Conservation (phyloP, 1,140 invertebrate species). For the Plutomurus gul region DNA sequence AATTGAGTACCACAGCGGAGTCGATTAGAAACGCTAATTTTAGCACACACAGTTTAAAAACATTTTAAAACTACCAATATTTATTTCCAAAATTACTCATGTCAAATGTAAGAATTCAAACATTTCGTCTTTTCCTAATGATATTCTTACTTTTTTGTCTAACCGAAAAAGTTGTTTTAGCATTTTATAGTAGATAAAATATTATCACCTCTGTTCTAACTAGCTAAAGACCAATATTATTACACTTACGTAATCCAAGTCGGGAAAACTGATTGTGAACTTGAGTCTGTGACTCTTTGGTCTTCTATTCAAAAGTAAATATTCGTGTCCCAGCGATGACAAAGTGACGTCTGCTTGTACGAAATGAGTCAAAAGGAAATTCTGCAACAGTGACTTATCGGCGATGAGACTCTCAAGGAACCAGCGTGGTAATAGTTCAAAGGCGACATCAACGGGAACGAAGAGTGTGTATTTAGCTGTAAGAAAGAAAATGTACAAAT, state of each 20-base stretch:
- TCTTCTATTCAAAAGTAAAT: conserved; percentile 39
- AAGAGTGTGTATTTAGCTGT: conserved; percentile 51
- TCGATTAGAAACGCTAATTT: too few relatives aligned
- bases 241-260: conserved; percentile 45
- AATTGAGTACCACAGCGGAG: too few relatives aligned
- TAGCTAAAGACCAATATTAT: too few relatives aligned
- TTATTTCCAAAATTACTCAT: too few relatives aligned
- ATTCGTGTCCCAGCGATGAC: conserved; percentile 34
- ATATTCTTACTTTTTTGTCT: too few relatives aligned
- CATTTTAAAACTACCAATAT: too few relatives aligned
- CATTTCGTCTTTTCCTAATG: too few relatives aligned
- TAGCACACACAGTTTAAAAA: too few relatives aligned
- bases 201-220: too few relatives aligned
- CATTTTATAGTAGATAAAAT: too few relatives aligned
- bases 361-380: conserved; percentile 49
- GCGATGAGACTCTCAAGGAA: conserved; percentile 39
- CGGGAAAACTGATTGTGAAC: conserved; percentile 42
- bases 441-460: conserved; percentile 48
- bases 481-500: background rate
- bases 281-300: conserved; percentile 41
- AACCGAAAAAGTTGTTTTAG: too few relatives aligned
- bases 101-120: too few relatives aligned
- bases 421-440: conserved; percentile 42
- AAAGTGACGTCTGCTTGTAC: conserved; percentile 43
- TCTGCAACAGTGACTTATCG: conserved; percentile 36